Base-by-base conservation (phyloP, 2,113 vertebrate species). In the Formicarius rufipectus region DNA sequence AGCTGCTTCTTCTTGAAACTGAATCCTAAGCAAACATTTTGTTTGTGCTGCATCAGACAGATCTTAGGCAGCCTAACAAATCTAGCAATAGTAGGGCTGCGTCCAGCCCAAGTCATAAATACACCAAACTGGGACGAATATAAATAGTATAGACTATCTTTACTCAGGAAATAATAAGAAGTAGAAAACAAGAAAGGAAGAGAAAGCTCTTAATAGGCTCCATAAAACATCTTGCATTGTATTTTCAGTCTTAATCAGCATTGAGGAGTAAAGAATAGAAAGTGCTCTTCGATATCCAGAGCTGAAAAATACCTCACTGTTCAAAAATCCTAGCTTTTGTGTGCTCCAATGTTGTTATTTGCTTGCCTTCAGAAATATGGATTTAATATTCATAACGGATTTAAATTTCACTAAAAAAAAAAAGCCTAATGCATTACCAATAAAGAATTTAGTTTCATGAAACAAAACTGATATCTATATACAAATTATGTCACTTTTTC, bases 341-440 rank as follows among this genome's bases (percentile, higher is more conserved):
- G 31, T 55, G 71, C 68, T 96, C 87, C 73, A 83, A 56, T 85
- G 83, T 88, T 79, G 52, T 78, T 91, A 56, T 42, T 95, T 10
- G 40, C 69, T 91, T 0, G 8, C 83, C 82, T 92, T 89, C 63
- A 96, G 80, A 96, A 92, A 79, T 93, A 92, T 91, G 95, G 91
- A 64, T 79, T 97, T 94, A 95, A 96, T 96, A 95, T 95, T 93
- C n/a, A 56, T 12, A 56, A 81, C 82, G 80, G 87, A 87, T 89
- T 93, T 89, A 82, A 85, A 86, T 86, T 84, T 91, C 89, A 92
- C 4, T 5, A 82, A 92, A 96, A 45, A n/a, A 84, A 84, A 73
- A 89, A 96, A 91, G 87, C 87, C 59, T 90, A 79, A 90, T 1
- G 30, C 50, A 64, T 89, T 92, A 92, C 78, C 66, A 87, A 76